These are phyloP conservation scores for Sminthurides aquaticus DNA, from an alignment of 2,888 invertebrate genomes.

Conservation along the genomic window DNA sequence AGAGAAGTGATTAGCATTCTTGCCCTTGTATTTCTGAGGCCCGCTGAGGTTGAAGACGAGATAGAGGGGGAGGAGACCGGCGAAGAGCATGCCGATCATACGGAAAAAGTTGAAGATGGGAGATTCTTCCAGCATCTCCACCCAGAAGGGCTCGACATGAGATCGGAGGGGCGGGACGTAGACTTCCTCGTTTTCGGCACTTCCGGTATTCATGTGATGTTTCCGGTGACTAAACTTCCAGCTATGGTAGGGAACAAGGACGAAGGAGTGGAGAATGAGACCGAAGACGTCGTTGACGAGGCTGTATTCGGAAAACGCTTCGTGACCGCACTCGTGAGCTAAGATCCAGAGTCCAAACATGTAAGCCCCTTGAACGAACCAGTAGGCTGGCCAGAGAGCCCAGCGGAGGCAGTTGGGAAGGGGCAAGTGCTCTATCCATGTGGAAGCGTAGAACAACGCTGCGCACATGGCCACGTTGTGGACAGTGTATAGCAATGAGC, in stretches of 20 bases:
- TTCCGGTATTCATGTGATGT: conserved; percentile 20
- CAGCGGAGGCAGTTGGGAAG: neutral
- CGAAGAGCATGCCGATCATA: conserved; percentile 13
- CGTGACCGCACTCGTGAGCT: conserved; percentile 24
- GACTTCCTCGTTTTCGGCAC: conserved; percentile 16
- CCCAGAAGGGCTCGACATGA: conserved; percentile 13
- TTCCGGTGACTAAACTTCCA: conserved; percentile 20
- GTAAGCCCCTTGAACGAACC: conserved; percentile 13
- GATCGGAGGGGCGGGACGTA: conserved; percentile 14
- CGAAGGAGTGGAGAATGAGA: conserved; percentile 18
- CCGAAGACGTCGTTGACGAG: conserved; percentile 16
- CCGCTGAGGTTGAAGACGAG: conserved; percentile 16
- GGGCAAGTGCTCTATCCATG: conserved; percentile 12
- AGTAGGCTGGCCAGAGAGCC: conserved; percentile 15
- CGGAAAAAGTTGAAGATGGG: conserved; percentile 17
- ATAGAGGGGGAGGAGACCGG: conserved; percentile 14
- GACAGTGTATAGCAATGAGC: conserved; percentile 4
- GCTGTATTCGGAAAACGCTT: conserved; percentile 16
- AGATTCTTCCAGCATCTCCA: conserved; percentile 17
- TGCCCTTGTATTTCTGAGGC: conserved; percentile 14
- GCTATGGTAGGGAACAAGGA: conserved; percentile 21
- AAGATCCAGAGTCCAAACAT: conserved; percentile 18
- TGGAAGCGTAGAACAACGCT: conserved; percentile 17
- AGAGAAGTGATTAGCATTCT: conserved; percentile 18
- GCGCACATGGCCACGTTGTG: conserved; percentile 12